Evolutionary conservation across 2,888 invertebrate genomes (phyloP).

Genomic region (Folsomia manolachei): DNA sequence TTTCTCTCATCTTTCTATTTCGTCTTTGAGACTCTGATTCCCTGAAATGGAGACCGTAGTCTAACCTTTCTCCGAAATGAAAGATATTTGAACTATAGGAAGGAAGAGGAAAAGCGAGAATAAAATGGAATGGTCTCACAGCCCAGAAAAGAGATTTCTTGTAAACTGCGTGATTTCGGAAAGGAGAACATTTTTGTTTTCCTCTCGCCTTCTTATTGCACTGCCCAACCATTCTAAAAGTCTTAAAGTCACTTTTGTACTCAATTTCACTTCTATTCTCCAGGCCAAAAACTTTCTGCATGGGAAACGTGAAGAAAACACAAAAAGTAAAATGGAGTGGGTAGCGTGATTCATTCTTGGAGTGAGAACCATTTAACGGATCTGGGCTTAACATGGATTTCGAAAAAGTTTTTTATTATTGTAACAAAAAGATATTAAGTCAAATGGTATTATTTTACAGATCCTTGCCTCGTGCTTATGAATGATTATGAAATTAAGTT

Average conservation of each 20-base stretch:
- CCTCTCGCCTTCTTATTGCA: neutral
- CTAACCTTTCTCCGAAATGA: neutral
- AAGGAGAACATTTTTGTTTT: neutral
- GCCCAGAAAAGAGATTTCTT: neutral
- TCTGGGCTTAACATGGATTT: too few species aligned
- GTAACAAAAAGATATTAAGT: too few species aligned
- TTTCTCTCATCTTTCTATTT: too few species aligned
- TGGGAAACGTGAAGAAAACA: neutral
- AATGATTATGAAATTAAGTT: too few species aligned
- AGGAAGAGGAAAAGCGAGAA: neutral
- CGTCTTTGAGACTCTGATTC: neutral
- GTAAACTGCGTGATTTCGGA: neutral
- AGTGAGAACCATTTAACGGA: too few species aligned
- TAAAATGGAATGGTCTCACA: neutral
- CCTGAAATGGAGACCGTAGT: neutral
- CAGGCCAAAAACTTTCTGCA: constrained; percentile 6
- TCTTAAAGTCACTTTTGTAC: constrained; percentile 8
- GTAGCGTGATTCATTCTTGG: too few species aligned
- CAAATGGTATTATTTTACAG: too few species aligned
- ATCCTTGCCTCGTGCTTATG: too few species aligned
- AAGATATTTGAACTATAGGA: neutral
- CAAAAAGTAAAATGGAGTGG: too few species aligned
- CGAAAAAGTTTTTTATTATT: too few species aligned
- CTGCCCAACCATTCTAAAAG: neutral
- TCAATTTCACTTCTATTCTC: neutral